These are phyloP conservation scores for Lampropteryx suffumata DNA, from an alignment of 2,888 invertebrate species.

Conservation along the genomic window DNA sequence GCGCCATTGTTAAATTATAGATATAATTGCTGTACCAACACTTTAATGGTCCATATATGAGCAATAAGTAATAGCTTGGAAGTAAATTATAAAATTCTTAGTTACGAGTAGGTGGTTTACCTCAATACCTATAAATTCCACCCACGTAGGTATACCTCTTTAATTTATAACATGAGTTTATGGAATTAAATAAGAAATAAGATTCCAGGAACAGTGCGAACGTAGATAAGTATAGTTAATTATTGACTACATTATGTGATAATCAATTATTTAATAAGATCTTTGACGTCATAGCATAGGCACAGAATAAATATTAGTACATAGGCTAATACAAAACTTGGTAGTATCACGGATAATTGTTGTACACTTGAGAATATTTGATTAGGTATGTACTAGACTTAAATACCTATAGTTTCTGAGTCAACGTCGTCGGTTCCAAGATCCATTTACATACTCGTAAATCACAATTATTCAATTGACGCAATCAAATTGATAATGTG, in stretches of 20 bases:
- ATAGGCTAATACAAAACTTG: too few species aligned
- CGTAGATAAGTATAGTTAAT: neutral
- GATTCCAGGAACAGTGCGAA: neutral
- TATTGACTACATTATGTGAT: too few species aligned
- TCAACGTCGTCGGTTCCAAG: neutral
- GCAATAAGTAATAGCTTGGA: too few species aligned
- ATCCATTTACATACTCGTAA: constrained; percentile 1
- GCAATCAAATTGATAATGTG: neutral
- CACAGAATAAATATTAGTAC: too few species aligned
- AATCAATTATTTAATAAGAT: neutral
- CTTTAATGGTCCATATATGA: neutral
- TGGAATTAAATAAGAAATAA: neutral
- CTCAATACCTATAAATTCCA: constrained; percentile 2
- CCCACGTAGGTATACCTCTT: too few species aligned
- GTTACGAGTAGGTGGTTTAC: too few species aligned
- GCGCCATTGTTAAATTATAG: too few species aligned
- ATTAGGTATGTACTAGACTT: neutral
- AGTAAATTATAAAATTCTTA: constrained; percentile 9
- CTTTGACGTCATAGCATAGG: neutral
- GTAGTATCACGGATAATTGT: too few species aligned
- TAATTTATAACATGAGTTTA: neutral
- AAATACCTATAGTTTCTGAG: neutral
- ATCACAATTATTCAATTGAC: neutral
- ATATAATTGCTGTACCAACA: neutral
- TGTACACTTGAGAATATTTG: neutral